A percentile compares a stretch with the other conserved stretches of the same genome.
Evolutionary conservation across 2,113 vertebrate genomes (phyloP).

Genomic region (Anoura caudifer): DNA sequence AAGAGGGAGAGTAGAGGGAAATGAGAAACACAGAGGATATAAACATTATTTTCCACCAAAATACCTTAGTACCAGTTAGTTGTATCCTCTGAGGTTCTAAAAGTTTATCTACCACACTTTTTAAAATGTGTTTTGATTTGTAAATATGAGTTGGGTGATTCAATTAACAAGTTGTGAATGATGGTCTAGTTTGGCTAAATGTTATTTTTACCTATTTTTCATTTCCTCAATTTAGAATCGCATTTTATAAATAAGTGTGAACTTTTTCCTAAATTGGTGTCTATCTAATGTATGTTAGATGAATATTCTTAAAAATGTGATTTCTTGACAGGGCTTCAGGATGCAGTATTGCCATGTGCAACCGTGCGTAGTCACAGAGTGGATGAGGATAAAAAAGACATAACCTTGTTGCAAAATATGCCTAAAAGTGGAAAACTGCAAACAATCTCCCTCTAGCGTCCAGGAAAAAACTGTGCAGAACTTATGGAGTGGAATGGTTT

Average conservation of each 20-base stretch:
- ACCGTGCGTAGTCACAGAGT: rapidly evolving
- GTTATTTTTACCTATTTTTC: neutral
- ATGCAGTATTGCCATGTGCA: neutral
- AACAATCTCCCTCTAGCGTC: slow-evolving; percentile 64
- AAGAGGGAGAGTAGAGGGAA: neutral
- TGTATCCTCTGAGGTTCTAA: neutral
- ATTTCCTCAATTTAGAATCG: neutral
- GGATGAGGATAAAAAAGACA: neutral
- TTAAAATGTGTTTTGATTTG: neutral
- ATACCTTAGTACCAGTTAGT: neutral
- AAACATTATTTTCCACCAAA: neutral
- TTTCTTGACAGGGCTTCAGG: neutral
- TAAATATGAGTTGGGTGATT: neutral
- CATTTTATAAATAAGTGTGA: neutral
- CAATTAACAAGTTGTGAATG: neutral
- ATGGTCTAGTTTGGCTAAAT: neutral
- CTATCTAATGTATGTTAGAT: neutral
- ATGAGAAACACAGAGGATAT: neutral
- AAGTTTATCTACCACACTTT: neutral
- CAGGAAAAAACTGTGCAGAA: neutral
- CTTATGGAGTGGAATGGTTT: neutral
- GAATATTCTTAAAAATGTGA: neutral
- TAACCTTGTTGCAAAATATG: neutral
- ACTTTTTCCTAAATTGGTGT: neutral
- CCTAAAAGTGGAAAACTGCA: neutral